Base-by-base conservation (phyloP, 2,888 invertebrate genomes). In the Callyntrura guangdongensis region DNA sequence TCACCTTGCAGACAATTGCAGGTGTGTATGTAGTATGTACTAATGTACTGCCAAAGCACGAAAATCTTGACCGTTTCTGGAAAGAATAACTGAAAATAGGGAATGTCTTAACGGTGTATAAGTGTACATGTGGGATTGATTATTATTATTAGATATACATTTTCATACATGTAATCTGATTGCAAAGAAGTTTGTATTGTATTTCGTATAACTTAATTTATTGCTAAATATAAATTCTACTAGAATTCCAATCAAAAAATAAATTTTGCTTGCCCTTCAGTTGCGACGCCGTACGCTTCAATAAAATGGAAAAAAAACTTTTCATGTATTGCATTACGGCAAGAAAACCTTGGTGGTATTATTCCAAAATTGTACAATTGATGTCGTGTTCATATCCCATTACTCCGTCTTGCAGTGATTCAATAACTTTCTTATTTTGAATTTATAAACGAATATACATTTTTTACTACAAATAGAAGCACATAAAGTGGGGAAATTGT, bases 341-440 rank as follows among this genome's bases (percentile, higher is more conserved):
- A 27, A 69, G 36, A 69, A 69, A 36, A 14, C 36, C 36, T 25
- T 22, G 22, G 8, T 22, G 45, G 9, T 17, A 6, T n/a, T 11
- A 14, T 8, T 11, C 11, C 3, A 27, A 25, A 72, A 69, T 27
- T 69, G 72, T 49, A 49, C 22, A 20, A 20, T 20, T 22, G 22
- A 17, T 81, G 59, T 72, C 85, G 85, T 85, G 85, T 20, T 72
- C 45, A 27, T 72, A 85, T 85, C 85, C 85, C 72, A 85, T 85
- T 85, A 85, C 14, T 22, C 59, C 56, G 72, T 12, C 69, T 67
- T 14, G 27, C 49, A 56, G 69, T 72, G 72, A 72, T 74, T 22
- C 72, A 85, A 84, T 85, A 53, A 85, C n/a, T n/a, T 74, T 85
- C 49, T 85, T 72, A 56, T 53, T 72, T 85, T 72, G 72, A 84